Base-by-base conservation (phyloP, 1,140 invertebrate species). In the Argopecten irradians region DNA sequence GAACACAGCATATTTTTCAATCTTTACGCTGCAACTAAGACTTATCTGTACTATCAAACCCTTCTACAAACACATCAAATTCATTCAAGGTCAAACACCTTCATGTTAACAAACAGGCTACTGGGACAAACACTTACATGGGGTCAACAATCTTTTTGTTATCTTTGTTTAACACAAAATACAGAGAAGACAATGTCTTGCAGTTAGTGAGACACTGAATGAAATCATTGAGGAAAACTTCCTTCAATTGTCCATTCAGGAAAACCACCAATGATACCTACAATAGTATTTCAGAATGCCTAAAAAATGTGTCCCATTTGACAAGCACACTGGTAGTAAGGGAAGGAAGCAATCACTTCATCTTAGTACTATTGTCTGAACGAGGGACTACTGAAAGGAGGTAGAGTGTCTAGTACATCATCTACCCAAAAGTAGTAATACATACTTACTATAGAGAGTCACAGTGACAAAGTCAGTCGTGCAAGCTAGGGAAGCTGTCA, bases 231-330 rank as follows among this genome's bases (percentile, higher is more conserved):
- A 46, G 2, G 5, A 46, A 46, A n/a, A 46, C 22, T 46, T 71
- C 55, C 55, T 71, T 28, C n/a, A n/a, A 71, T 71, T 71, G 55
- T 71, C 55, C 22, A 0, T 71, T 71, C 55, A 71, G 55, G 55
- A 71, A 71, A 71, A 71, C 22, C n/a, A n/a, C n/a, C n/a, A n/a
- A 28, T 1, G 55, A 5, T 7, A 3, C 7, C 11, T 71, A 28
- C n/a, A 71, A 28, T 71, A 28, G 55, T 28, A 28, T 46, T 16
- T 46, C 5, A 71, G 55, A 71, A 28, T 28, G 5, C 55, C 28
- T 71, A 71, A 71, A 71, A 71, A n/a, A 28, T 71, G 55, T 71
- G 55, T 71, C n/a, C 55, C n/a, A 71, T n/a, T n/a, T 16, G 55
- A 71, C 8, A 71, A 5, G 28, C 55, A 71, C n/a, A 46, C n/a